phyloP scores from a whole-genome alignment of 2,113 vertebrate genomes.

The Salminus brasiliensis region DNA sequence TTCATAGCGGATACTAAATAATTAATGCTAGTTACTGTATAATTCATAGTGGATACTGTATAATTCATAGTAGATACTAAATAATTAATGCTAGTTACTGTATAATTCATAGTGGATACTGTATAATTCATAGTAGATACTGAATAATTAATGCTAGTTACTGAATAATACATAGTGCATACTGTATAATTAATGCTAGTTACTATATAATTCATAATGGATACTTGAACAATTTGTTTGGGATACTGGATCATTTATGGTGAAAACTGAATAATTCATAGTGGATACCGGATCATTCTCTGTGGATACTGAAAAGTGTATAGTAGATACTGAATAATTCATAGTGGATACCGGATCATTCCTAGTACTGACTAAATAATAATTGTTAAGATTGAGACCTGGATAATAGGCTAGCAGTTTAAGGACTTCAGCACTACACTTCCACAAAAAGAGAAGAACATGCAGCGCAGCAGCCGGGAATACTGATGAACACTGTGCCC shows the following conservation, averaged over 20 bases:
- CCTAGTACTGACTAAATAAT: not conserved
- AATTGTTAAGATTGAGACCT: too few relatives aligned
- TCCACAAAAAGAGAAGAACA: not conserved
- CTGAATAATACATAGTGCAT: too few relatives aligned
- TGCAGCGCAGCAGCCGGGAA: not conserved
- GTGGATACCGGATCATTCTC: not conserved
- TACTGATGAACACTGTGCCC: constrained; percentile 3
- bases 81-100: not conserved
- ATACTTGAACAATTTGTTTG: too few relatives aligned
- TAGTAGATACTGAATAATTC: not conserved
- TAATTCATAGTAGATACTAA: too few relatives aligned
- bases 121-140: too few relatives aligned
- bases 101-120: too few relatives aligned
- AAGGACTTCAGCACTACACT: not conserved
- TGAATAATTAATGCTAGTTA: too few relatives aligned
- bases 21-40: too few relatives aligned
- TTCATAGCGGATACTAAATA: too few relatives aligned
- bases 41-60: too few relatives aligned
- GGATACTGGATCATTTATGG: not conserved
- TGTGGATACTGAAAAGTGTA: not conserved
- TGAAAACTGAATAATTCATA: not conserved
- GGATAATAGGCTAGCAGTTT: not conserved
- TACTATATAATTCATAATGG: too few relatives aligned
- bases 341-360: not conserved
- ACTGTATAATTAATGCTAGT: too few relatives aligned